Base-by-base conservation (phyloP, 2,797 vertebrate genomes). In the Sebastes nivosus region DNA sequence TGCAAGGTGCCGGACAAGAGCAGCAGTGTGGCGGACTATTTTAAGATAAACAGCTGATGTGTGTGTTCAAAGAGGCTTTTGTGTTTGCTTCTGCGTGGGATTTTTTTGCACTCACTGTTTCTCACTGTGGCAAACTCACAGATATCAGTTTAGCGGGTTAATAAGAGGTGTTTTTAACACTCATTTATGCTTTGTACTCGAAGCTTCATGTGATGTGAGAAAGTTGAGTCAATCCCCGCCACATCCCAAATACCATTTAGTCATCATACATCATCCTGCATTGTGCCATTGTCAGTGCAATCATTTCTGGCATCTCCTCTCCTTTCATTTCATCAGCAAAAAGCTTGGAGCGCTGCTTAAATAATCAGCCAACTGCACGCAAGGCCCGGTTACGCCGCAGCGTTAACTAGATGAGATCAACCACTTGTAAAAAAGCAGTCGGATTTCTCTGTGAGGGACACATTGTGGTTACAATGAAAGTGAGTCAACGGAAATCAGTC, bases 401-500 rank as follows among this genome's bases (percentile, higher is more conserved):
- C 80, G 81, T 79, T 92, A 93, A 92, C 88, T 85, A 84, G 88
- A 95, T 89, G 87, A 94, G 92, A 90, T 93, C 90, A 92, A 89
- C 89, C 80, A 80, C 80, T 92, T 90, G 90, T 83, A 80, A 90
- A 89, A 67, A 70, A 63, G 27, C 63, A 42, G 76, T 65, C 63
- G 1, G 77, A 84, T 78, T 85, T 92, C 76, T 88, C 76, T 87
- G 77, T 75, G 84, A 93, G 92, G 86, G 87, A 90, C 87, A 91
- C 87, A 73, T 85, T 91, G 89, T 86, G 94, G 93, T 93, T 83
- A 78, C 82, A 90, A 86, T 88, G 88, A 93, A 93, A 93, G 90
- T 89, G 88, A 95, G 93, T 93, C 88, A 90, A 93, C 83, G 91
- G 92, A 95, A 95, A 94, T 95, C 90, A 91, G 93, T 92, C 91